Base-by-base conservation (phyloP, 2,797 vertebrate genomes). In the Lutra lutra region DNA sequence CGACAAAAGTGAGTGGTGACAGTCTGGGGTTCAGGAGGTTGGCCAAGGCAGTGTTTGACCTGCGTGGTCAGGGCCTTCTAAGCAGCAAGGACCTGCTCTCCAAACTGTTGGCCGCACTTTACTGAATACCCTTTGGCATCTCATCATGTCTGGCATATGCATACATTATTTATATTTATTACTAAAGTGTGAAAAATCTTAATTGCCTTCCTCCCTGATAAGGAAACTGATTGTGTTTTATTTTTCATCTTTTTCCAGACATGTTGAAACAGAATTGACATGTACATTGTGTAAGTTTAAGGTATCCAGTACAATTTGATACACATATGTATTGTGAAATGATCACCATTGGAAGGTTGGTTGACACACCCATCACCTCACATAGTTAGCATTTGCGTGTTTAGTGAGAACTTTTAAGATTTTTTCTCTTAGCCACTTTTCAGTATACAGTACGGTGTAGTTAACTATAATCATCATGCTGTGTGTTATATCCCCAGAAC, bases 161-260 rank as follows among this genome's bases (percentile, higher is more conserved):
- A 75, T 58, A 58, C 21, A 12, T 35, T 75, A 46, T 58, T 60
- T 84, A 66, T 62, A 18, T 51, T 92, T 66, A 87, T 75, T 60
- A 89, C 75, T 92, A 78, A 68, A 72, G 20, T 32, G 13, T 18
- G 0, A 15, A 51, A 85, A 86, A 64, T 25, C 32, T 72, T 78
- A 58, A 54, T 95, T 91, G 29, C 18, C 48, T 91, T 94, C 13
- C 80, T 96, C 62, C 40, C 83, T 96, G 21, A 66, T 89, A 84
- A 93, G 29, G 23, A 20, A 86, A 35, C 7, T 66, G 23, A 51
- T 60, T n/a, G 11, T 21, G 54, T 89, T 79, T 91, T n/a, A 20
- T 68, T 38, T 51, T 29, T 66, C 21, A 32, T 40, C 5, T 75
- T 35, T 64, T 20, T 18, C 21, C 51, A 48, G 51, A 54, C 43